Percentiles rank a stretch among this genome's conserved stretches.
Evolutionary conservation across 2,113 vertebrate genomes (phyloP).

Genomic region (Herpailurus yagouaroundi): DNA sequence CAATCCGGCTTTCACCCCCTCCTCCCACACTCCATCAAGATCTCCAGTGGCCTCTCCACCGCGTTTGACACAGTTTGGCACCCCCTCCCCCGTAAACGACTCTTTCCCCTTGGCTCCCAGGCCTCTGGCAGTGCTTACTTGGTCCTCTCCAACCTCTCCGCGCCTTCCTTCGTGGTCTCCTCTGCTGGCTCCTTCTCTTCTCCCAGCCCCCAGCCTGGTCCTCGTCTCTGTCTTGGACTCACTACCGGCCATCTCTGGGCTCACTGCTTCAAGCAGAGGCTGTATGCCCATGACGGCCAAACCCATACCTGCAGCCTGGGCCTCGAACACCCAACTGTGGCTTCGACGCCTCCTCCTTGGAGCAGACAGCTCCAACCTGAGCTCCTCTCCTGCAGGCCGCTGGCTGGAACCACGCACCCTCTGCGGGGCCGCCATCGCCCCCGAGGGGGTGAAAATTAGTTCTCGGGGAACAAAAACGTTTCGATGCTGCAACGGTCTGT

Average conservation of each 20-base stretch:
- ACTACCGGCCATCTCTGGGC: background rate
- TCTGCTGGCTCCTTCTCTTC: background rate
- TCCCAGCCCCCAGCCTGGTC: background rate
- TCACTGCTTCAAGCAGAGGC: background rate
- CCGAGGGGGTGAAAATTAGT: too few relatives aligned
- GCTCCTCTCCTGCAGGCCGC: background rate
- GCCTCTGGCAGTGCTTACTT: background rate
- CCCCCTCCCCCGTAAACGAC: background rate
- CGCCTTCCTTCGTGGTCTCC: background rate
- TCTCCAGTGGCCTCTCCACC: background rate
- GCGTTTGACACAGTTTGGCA: background rate
- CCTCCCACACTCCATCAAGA: background rate
- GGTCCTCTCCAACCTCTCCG: background rate
- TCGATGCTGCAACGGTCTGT: background rate
- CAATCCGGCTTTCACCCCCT: background rate
- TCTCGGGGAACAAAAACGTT: background rate
- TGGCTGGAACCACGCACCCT: background rate
- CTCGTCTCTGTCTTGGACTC: background rate
- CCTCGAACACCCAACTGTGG: fast-evolving
- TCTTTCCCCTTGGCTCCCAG: background rate
- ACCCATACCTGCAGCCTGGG: background rate
- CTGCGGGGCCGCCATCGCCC: background rate
- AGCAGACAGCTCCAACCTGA: background rate
- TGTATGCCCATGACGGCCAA: fast-evolving
- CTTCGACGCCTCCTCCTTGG: background rate